Evolutionary conservation across 2,113 vertebrate genomes (phyloP), one percentile per base, ranked within the genome.

Genomic region (Edolisoma coerulescens): DNA sequence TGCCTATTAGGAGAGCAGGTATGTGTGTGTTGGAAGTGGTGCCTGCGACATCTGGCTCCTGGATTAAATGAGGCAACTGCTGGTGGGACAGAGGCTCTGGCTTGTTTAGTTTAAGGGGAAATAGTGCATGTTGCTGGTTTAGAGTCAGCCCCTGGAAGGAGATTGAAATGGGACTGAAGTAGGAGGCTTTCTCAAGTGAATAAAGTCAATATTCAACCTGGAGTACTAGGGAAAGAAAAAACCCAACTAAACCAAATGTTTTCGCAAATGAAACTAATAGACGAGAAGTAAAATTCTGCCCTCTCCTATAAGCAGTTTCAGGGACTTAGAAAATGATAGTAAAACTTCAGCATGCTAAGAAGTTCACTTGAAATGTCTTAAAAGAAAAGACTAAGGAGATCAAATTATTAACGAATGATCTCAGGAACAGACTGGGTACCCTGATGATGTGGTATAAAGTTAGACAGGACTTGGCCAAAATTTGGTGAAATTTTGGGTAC

Each of bases 1-100:
- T 33, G 35, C 49, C 69, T 60, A 35, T 81, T 75, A 50, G 56
- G 60, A 78, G 32, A 42, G 16, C 32, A 60, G 60, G 47, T 83
- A 15, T 0, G 1, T 3, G 39, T 1, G 1, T 35, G 15, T 26
- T 83, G 42, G 47, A 83, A 54, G 30, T 13, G 30, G 7, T 22
- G 17, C 8, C 12, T 64, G 52, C 1, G 3, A 33, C 0, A 2
- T 41, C 32, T 89, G 81, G 32, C 33, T 79, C 9, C 33, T 39
- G 85, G 50, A 33, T n/a, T 20, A 47, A 60, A 60, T 28, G 32
- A 78, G 33, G 35, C 71, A 73, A 7, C 16, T 65, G 35, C 9
- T 68, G 50, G 18, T 33, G 45, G 60, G 26, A 63, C 20, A 71
- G 33, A 45, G 32, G 16, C 42, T 60, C n/a, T 68, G 80, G 18